These are phyloP conservation scores for Heteropelma amictum DNA, from an alignment of 2,888 invertebrate genomes.

Conservation along the genomic window DNA sequence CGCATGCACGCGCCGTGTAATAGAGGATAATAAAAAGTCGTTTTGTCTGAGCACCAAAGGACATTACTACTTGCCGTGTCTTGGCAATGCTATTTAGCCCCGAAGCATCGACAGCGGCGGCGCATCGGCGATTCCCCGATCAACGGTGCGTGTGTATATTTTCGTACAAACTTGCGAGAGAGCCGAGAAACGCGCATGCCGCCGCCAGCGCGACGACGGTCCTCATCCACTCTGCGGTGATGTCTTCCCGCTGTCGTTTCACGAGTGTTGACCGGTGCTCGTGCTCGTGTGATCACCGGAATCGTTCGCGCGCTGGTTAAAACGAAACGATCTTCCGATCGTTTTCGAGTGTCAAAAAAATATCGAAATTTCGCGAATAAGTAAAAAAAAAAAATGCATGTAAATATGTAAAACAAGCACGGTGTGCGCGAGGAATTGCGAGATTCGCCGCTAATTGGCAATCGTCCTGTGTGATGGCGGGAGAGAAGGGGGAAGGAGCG, in stretches of 20 bases:
- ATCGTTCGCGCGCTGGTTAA: neutral
- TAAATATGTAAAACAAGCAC: too few relatives aligned
- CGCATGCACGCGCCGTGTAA: slow-evolving; percentile 6
- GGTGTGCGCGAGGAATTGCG: too few relatives aligned
- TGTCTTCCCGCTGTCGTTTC: slow-evolving; percentile 39
- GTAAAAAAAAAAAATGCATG: too few relatives aligned
- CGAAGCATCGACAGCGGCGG: slow-evolving; percentile 10
- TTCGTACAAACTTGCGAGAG: too few relatives aligned
- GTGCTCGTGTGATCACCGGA: slow-evolving; percentile 13
- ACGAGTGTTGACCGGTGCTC: slow-evolving; percentile 37
- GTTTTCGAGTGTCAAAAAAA: neutral
- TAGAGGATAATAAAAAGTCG: slow-evolving; percentile 9
- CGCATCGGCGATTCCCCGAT: slow-evolving; percentile 22
- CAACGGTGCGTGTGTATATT: slow-evolving; percentile 21
- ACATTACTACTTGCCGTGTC: slow-evolving; percentile 26
- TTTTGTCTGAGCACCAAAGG: slow-evolving; percentile 17
- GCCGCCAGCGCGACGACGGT: slow-evolving; percentile 37
- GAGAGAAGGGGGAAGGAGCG: too few relatives aligned
- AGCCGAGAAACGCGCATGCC: slow-evolving; percentile 34
- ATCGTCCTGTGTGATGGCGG: too few relatives aligned
- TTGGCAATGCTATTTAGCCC: neutral
- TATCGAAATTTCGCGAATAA: too few relatives aligned
- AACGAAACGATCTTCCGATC: neutral
- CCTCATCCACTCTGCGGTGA: slow-evolving; percentile 46
- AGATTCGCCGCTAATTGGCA: too few relatives aligned